Evolutionary conservation across 2,113 vertebrate genomes (phyloP).

Genomic region (Pterocles orientalis): DNA sequence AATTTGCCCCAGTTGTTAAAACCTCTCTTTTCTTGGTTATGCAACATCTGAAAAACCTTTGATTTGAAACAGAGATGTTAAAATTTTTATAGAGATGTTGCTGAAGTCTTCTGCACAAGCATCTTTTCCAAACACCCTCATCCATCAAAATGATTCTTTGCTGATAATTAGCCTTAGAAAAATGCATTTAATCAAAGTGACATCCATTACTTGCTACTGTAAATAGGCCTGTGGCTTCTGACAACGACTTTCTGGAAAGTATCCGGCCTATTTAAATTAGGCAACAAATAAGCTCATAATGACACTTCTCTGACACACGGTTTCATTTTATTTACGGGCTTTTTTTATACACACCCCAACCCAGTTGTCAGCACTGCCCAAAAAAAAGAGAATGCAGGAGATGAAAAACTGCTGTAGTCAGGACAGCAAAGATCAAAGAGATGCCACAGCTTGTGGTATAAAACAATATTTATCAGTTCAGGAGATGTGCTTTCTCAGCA

Average conservation of each 20-base stretch:
- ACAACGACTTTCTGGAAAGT: conserved; percentile 35
- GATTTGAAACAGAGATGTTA: neutral
- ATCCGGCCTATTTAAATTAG: conserved; percentile 44
- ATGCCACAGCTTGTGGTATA: conserved; percentile 30
- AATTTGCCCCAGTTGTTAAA: neutral
- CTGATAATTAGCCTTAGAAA: conserved; percentile 44
- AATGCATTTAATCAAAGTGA: conserved; percentile 57
- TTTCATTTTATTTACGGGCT: conserved; percentile 32
- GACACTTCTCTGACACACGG: neutral
- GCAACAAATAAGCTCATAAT: conserved; percentile 26
- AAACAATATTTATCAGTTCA: conserved; percentile 36
- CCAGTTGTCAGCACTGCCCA: conserved; percentile 27
- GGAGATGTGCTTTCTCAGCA: conserved; percentile 51
- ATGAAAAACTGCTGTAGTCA: neutral
- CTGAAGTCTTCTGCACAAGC: neutral
- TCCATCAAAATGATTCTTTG: conserved; percentile 16
- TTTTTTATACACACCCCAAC: neutral
- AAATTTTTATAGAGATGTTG: neutral
- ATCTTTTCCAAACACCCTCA: conserved; percentile 15
- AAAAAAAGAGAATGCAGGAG: conserved; percentile 9
- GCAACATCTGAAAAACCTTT: conserved; percentile 2
- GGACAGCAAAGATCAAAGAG: conserved; percentile 37
- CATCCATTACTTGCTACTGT: conserved; percentile 15
- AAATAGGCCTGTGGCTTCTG: conserved; percentile 52
- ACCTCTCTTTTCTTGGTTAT: neutral